Conservation (phyloP, 2,888 invertebrate species). For the Creontiades dilutus region DNA sequence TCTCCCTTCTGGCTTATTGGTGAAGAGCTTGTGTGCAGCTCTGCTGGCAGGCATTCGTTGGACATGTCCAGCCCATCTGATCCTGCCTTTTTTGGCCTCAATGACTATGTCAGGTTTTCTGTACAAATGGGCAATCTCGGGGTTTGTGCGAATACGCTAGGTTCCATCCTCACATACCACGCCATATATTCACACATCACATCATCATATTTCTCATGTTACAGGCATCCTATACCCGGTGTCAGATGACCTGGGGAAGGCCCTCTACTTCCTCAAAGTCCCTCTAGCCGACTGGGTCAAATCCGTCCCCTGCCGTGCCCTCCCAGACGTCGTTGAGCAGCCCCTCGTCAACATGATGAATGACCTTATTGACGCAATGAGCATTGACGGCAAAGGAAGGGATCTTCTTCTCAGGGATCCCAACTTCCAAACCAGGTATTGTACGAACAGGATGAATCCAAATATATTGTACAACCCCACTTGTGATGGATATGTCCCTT, state of each 20-base stretch:
- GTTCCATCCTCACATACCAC: too few relatives aligned
- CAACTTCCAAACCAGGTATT: conserved; percentile 63
- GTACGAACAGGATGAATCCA: background rate
- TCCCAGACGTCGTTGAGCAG: conserved; percentile 63
- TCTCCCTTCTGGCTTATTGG: too few relatives aligned
- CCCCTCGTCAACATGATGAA: conserved; percentile 25
- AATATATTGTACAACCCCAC: background rate
- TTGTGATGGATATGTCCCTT: too few relatives aligned
- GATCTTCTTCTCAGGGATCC: conserved; percentile 65
- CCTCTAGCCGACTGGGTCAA: conserved; percentile 72
- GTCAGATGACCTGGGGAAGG: conserved; percentile 73
- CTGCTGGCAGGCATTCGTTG: too few relatives aligned
- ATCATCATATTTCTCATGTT: background rate
- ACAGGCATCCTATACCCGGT: conserved; percentile 71
- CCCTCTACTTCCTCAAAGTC: conserved; percentile 72
- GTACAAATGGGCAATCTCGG: too few relatives aligned
- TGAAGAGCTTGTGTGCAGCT: too few relatives aligned
- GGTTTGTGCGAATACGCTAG: too few relatives aligned
- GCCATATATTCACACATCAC: too few relatives aligned
- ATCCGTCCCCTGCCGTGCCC: conserved; percentile 60
- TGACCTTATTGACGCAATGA: conserved; percentile 58
- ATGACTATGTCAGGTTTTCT: too few relatives aligned
- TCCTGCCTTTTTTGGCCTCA: too few relatives aligned
- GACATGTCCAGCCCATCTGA: too few relatives aligned
- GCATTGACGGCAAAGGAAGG: conserved; percentile 36